Evolutionary conservation across 2,888 invertebrate genomes (phyloP), one percentile per base, ranked within the genome.

Genomic region (Pyrrhia umbra): DNA sequence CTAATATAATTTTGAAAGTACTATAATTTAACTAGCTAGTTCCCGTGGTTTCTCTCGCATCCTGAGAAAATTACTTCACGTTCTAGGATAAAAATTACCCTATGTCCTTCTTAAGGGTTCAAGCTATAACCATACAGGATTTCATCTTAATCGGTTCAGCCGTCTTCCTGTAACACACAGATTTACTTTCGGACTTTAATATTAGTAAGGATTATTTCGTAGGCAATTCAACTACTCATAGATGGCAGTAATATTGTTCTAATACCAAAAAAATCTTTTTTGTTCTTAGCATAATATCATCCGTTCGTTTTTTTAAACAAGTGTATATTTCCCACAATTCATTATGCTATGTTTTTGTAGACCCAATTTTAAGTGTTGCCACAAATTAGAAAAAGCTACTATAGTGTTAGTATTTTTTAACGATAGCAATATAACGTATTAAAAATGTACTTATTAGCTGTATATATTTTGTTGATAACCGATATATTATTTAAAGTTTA

Each of bases 391-490:
- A 56, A 69, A 66, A 57, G 2, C 76, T 79, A 74, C 68, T 52
- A 65, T 39, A 64, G 13, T 63, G 34, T 42, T 63, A 60, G 50
- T 55, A 54, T 75, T 68, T 55, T 72, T 60, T 64, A 40, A 27
- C 37, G 10, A 13, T 60, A 52, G 67, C 60, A 68, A 59, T 66
- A 63, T 45, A 59, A 55, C 58, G 76, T 77, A 79, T 79, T 79
- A 70, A 69, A 68, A 54, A 65, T 73, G 81, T 81, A 81, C 81
- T 81, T 81, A 81, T 61, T 50, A 69, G 61, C 47, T 67, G 50
- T 68, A 65, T 72, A 64, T 61, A 64, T 47, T 51, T 54, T 71
- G 66, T 76, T 76, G 54, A 27, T 58, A 57, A 62, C 40, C 47
- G 34, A n/a, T 25, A 16, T 72, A 55, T 65, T 59, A 57, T 68